phyloP scores from a whole-genome alignment of 1,140 invertebrate genomes.

The Pygmarrhopalites habei region DNA sequence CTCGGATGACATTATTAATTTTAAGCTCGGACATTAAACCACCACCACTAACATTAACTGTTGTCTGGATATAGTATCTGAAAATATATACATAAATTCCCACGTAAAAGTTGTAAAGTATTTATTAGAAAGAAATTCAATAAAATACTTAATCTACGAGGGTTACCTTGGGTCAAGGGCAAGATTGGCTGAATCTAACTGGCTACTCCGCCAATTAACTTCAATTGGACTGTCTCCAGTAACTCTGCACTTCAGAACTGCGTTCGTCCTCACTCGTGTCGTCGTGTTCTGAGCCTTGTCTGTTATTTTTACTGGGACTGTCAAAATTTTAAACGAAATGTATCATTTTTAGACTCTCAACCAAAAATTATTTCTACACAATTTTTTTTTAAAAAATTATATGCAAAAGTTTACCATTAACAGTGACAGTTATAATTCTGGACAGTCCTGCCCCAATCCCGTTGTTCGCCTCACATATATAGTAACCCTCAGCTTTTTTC shows the following conservation, averaged over 20 bases:
- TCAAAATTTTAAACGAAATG: too few species aligned
- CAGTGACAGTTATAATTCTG: constrained; percentile 50
- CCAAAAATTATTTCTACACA: too few species aligned
- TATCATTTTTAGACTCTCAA: too few species aligned
- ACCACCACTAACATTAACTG: constrained; percentile 23
- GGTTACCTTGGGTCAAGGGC: constrained; percentile 26
- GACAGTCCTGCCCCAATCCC: constrained; percentile 51
- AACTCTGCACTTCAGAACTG: constrained; percentile 48
- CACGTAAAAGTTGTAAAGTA: too few species aligned
- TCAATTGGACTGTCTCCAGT: constrained; percentile 48
- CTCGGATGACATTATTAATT: constrained; percentile 45
- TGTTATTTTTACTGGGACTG: constrained; percentile 44
- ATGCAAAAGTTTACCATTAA: constrained; percentile 48
- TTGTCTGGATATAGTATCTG: constrained; percentile 32
- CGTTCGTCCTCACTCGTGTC: constrained; percentile 44
- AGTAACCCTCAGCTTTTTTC: constrained; percentile 49
- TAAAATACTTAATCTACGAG: too few species aligned
- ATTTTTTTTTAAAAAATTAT: too few species aligned
- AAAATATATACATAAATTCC: too few species aligned
- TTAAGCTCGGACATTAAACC: constrained; percentile 40
- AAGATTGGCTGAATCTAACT: constrained; percentile 25
- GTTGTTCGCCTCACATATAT: constrained; percentile 53
- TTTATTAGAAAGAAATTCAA: too few species aligned
- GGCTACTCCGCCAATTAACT: constrained; percentile 44
- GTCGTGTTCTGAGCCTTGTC: constrained; percentile 40